Base-by-base conservation (phyloP, 2,113 vertebrate species). In the Ceyx melanurus region DNA sequence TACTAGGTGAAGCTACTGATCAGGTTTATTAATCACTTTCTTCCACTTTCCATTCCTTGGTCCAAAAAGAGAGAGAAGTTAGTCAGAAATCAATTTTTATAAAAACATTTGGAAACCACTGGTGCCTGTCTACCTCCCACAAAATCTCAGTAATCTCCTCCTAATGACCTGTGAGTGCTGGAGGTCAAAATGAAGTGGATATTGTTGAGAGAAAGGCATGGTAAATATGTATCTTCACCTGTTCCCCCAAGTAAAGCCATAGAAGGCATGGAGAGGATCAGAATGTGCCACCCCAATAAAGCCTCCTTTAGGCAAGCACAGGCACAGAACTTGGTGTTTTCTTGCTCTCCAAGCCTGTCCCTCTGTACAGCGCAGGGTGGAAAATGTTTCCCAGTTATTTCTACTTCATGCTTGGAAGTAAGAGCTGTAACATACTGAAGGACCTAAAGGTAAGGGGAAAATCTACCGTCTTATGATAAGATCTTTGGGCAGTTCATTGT, bases 51-150 rank as follows among this genome's bases (percentile, higher is more conserved):
- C 50, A 29, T 79, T 68, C 37, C 43, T 73, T 67, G 33, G 31
- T 74, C 46, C 5, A 53, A 54, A 83, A 65, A 26, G 18, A 53
- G 12, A 48, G 6, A 85, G 42, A 92, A 77, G 57, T 84, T 94
- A 87, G 60, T 82, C 61, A 89, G 87, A 92, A 88, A 86, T 40
- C 26, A 16, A 13, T 64, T 89, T 90, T 89, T 64, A 43, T 88
- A 80, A 81, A 74, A 73, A 70, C 31, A 61, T 19, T 84, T 72
- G 48, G 84, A 94, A 96, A 87, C 77, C 94, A 77, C 74, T 93
- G 86, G 89, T 95, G 84, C 95, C 92, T 96, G 81, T 92, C 70
- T 89, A 37, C 82, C 71, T 94, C 71, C 78, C 64, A 53, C 1
- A 5, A 58, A 89, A 79, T 90, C 67, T 85, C 6, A 1, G 43